Percentiles rank a stretch among this genome's conserved stretches.
Conservation (phyloP, 2,113 vertebrate species). For the mouse (Mus musculus) region DNA sequence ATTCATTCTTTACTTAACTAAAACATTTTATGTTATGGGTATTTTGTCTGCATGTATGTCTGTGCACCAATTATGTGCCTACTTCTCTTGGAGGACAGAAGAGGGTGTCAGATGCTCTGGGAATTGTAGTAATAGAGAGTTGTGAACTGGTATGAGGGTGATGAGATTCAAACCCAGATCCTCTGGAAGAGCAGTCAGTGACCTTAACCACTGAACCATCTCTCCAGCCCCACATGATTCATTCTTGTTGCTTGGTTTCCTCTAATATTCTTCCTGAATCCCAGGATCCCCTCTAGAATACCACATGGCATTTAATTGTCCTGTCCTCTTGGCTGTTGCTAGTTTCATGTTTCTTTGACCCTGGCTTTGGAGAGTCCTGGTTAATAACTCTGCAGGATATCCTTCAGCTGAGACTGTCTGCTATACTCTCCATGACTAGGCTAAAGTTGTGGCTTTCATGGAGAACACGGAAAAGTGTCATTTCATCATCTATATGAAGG, state of each 20-base stretch:
- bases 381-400: neutral
- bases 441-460: neutral
- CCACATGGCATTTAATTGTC: neutral
- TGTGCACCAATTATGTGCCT: neutral
- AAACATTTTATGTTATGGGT: neutral
- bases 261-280: neutral
- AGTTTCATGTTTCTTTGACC: neutral
- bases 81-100: neutral
- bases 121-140: neutral
- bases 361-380: neutral
- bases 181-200: neutral
- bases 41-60: neutral
- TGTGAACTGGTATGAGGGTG: neutral
- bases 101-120: neutral
- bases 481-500: neutral
- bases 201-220: neutral
- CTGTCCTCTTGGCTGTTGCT: neutral
- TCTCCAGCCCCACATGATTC: neutral
- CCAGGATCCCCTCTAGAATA: neutral
- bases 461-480: neutral
- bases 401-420: neutral
- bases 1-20: neutral
- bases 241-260: neutral
- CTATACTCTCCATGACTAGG: no score
- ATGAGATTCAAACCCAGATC: neutral